phyloP scores from a whole-genome alignment of 2,797 vertebrate species.

The Lepilemur ruficaudatus region DNA sequence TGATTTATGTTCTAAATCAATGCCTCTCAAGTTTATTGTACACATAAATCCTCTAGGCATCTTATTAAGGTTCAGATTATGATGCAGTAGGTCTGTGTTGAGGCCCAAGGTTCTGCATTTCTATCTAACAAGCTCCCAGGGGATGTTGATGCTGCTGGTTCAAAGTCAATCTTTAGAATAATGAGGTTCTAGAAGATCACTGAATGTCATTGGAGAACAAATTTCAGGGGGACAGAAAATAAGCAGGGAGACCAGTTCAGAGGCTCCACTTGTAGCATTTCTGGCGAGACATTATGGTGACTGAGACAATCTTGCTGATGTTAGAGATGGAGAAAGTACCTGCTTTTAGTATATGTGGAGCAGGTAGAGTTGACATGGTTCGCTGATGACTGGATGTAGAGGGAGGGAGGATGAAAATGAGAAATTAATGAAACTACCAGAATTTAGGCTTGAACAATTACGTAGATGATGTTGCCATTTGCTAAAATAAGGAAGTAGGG shows the following conservation, averaged over 20 bases:
- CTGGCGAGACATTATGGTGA: background rate
- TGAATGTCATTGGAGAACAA: background rate
- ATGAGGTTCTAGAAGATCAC: background rate
- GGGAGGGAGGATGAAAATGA: background rate
- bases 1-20: background rate
- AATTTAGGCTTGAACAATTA: background rate
- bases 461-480: background rate
- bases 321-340: background rate
- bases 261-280: background rate
- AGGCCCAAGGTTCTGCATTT: background rate
- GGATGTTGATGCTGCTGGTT: background rate
- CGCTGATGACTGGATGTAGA: background rate
- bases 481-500: background rate
- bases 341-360: background rate
- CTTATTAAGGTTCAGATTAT: background rate
- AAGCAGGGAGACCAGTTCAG: background rate
- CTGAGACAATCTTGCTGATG: background rate
- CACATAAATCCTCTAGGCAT: background rate
- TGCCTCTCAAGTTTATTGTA: background rate
- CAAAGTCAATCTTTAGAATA: background rate
- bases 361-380: background rate
- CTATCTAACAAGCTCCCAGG: background rate
- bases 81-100: background rate
- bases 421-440: background rate
- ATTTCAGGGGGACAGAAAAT: background rate